These are phyloP conservation scores for Periophthalmus magnuspinnatus DNA, from an alignment of 2,797 vertebrate genomes.

Conservation along the genomic window DNA sequence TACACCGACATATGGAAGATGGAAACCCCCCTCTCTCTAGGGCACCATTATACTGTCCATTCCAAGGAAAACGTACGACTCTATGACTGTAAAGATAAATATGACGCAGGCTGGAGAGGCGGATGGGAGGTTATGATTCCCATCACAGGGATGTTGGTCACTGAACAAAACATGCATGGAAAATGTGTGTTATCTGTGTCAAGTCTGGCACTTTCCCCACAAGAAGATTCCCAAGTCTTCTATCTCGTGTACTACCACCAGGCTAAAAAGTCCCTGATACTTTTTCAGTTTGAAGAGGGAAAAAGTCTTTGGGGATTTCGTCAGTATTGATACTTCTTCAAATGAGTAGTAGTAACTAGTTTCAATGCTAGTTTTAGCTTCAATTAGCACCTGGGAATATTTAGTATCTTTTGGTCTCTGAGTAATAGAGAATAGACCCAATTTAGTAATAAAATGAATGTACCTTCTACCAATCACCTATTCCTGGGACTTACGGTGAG, in stretches of 20 bases:
- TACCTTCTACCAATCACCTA: too few relatives aligned
- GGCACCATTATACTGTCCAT: background rate
- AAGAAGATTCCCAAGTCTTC: background rate
- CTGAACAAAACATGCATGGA: background rate
- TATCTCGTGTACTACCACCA: background rate
- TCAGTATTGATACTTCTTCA: background rate
- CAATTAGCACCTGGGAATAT: too few relatives aligned
- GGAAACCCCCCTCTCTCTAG: too few relatives aligned
- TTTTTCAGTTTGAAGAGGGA: background rate
- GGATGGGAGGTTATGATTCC: background rate
- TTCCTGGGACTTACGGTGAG: too few relatives aligned
- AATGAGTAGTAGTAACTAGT: too few relatives aligned
- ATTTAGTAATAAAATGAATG: too few relatives aligned
- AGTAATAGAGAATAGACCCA: too few relatives aligned
- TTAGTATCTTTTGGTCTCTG: too few relatives aligned
- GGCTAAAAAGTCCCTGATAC: background rate
- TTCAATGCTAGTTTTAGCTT: too few relatives aligned
- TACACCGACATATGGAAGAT: background rate
- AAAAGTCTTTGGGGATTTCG: background rate
- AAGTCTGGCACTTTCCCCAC: background rate
- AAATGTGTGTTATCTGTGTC: background rate
- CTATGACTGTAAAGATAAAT: constrained; percentile 20
- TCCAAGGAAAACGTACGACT: background rate
- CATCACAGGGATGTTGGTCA: constrained; percentile 25
- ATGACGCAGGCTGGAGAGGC: constrained; percentile 19